Percentiles rank a stretch among this genome's conserved stretches.
These are phyloP conservation scores for Centropus bengalensis DNA, from an alignment of 2,113 vertebrate species.

Conservation along the genomic window DNA sequence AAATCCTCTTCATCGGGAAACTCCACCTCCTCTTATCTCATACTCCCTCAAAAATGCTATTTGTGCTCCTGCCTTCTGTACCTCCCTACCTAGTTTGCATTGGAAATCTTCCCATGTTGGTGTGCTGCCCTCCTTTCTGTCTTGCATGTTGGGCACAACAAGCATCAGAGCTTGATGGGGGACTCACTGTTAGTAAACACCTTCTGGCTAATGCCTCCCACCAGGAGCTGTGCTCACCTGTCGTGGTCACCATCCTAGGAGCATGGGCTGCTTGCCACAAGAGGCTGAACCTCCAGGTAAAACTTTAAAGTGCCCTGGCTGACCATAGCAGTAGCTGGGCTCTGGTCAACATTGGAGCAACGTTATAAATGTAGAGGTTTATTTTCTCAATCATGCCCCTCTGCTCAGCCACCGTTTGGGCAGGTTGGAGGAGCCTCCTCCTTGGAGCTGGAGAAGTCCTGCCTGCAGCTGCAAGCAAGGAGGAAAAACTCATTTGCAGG, in stretches of 20 bases:
- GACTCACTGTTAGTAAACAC: background rate
- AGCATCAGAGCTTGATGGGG: background rate
- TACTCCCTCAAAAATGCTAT: slow-evolving; percentile 41
- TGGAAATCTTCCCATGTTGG: rapidly evolving
- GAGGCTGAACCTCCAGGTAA: background rate
- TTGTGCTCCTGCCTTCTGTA: background rate
- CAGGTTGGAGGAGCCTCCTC: background rate
- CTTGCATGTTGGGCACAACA: background rate
- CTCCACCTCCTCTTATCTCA: slow-evolving; percentile 65
- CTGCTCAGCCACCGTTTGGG: background rate
- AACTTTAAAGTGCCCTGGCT: rapidly evolving
- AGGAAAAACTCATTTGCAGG: background rate
- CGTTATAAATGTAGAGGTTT: background rate
- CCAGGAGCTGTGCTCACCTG: background rate
- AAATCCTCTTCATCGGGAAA: slow-evolving; percentile 73
- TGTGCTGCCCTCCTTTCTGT: background rate
- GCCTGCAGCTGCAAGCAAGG: background rate
- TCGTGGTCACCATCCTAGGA: background rate
- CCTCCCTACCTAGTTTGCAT: background rate
- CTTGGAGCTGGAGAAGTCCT: background rate
- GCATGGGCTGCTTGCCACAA: rapidly evolving
- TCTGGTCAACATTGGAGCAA: background rate
- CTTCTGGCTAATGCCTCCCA: background rate
- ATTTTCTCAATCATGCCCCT: background rate
- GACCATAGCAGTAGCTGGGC: background rate